Conservation (phyloP, 2,888 invertebrate genomes). For the Synanthedon formicaeformis region DNA sequence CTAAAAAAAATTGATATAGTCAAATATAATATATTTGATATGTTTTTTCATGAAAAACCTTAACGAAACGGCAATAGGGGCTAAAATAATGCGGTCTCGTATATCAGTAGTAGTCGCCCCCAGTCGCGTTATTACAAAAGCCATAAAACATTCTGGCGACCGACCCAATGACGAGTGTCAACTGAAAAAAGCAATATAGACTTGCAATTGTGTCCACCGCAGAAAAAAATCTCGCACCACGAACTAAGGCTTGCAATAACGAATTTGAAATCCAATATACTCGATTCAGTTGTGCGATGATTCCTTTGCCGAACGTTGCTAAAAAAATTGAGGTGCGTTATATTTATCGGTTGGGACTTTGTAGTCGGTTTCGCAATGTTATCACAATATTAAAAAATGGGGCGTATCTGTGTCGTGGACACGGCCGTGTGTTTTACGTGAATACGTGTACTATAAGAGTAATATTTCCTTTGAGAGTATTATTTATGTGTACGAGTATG, state of each 20-base stretch:
- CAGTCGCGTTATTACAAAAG: slow-evolving; percentile 32
- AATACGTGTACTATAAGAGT: too few species aligned
- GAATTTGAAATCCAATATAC: slow-evolving; percentile 57
- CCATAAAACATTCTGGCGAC: slow-evolving; percentile 35
- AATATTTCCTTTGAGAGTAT: too few species aligned
- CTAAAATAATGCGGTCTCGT: background rate
- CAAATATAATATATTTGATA: too few species aligned
- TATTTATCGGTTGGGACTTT: background rate
- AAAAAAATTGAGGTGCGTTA: background rate
- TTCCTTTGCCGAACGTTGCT: slow-evolving; percentile 13
- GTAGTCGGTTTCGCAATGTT: background rate
- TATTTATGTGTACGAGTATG: too few species aligned
- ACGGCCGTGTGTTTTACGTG: too few species aligned
- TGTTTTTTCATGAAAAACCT: background rate
- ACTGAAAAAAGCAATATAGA: slow-evolving; percentile 43
- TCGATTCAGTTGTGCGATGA: slow-evolving; percentile 19
- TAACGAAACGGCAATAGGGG: background rate
- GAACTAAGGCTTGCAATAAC: slow-evolving; percentile 47
- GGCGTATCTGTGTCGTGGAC: too few species aligned
- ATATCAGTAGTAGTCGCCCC: background rate
- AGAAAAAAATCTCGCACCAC: slow-evolving; percentile 39
- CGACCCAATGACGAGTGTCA: slow-evolving; percentile 24
- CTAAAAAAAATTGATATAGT: too few species aligned
- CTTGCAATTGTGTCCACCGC: slow-evolving; percentile 29
- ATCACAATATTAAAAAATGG: too few species aligned